Conservation (phyloP, 2,888 invertebrate genomes). For the Morinoia aosen region DNA sequence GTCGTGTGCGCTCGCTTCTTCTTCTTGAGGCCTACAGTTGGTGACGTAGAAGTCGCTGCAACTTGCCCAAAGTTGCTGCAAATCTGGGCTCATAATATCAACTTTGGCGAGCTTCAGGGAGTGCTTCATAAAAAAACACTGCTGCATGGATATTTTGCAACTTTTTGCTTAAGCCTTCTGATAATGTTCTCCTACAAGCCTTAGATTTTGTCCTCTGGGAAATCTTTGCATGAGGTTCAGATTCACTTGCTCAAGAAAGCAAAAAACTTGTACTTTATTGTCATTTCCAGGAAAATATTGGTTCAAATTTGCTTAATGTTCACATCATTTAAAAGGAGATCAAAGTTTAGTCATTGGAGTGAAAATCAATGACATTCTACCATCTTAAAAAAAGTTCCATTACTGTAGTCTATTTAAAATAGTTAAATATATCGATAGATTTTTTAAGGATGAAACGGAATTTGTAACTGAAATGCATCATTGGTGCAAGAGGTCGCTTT, state of each 20-base stretch:
- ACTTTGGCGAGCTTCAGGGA: constrained; percentile 22
- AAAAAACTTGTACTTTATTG: not conserved
- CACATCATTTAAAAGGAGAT: not conserved
- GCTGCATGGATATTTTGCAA: not conserved
- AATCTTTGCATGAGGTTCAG: not conserved
- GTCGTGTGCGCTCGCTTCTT: not conserved
- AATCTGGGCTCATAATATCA: constrained; percentile 38
- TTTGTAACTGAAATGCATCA: not conserved
- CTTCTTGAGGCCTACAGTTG: not conserved
- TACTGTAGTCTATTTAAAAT: not conserved
- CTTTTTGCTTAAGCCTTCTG: not conserved
- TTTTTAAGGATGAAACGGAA: not conserved
- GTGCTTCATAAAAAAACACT: constrained; percentile 15
- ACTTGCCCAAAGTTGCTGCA: constrained; percentile 22
- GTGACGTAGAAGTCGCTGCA: constrained; percentile 36
- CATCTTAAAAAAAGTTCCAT: not conserved
- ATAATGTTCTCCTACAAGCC: not conserved
- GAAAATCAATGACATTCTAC: not conserved
- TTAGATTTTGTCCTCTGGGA: not conserved
- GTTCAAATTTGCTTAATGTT: not conserved
- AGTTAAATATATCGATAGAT: not conserved
- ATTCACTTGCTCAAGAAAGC: not conserved
- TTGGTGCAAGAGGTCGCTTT: not conserved
- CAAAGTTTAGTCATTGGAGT: not conserved
- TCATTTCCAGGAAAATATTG: not conserved